Conservation (phyloP, 1,140 invertebrate species). For the Eueides isabella region DNA sequence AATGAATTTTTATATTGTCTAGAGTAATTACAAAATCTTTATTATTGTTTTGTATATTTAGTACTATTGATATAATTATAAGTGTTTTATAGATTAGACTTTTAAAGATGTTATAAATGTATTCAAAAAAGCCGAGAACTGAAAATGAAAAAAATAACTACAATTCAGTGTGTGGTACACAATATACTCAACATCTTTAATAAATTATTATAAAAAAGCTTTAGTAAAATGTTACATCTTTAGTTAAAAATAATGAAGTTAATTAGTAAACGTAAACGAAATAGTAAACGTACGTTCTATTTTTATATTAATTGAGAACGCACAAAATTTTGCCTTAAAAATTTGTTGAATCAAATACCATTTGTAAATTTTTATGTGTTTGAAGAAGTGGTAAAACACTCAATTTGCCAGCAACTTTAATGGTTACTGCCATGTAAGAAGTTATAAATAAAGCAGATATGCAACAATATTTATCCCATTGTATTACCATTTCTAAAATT, state of each 20-base stretch:
- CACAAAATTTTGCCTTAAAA: conserved; percentile 4
- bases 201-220: not conserved
- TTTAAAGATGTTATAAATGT: not conserved
- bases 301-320: not conserved
- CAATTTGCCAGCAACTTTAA: not conserved
- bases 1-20: conserved; percentile 4
- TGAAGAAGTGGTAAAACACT: not conserved
- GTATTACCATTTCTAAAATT: not conserved
- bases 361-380: not conserved
- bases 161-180: not conserved
- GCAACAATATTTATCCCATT: not conserved
- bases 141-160: not conserved
- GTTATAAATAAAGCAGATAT: not conserved
- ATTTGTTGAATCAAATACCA: not conserved
- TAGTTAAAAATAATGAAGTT: not conserved
- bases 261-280: not conserved
- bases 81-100: conserved; percentile 2
- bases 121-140: not conserved
- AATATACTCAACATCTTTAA: not conserved
- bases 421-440: not conserved
- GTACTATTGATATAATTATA: not conserved
- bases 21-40: not conserved
- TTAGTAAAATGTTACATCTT: not conserved
- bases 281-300: not conserved
- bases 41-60: conserved; percentile 8